Conservation (phyloP, 2,797 vertebrate genomes). For the Chelon auratus region DNA sequence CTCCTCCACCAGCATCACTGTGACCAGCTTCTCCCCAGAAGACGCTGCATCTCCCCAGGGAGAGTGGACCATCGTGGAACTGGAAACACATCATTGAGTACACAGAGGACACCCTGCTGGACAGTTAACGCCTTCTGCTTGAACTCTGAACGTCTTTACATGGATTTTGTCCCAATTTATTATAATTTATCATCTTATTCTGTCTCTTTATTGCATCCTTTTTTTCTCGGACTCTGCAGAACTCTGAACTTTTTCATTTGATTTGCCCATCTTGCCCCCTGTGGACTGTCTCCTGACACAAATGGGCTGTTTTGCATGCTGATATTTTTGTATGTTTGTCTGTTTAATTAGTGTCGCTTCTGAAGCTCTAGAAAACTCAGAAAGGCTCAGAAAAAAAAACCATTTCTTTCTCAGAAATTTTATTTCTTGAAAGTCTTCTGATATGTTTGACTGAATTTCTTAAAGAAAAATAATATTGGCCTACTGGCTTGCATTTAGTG, state of each 20-base stretch:
- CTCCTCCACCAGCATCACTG: constrained; percentile 94
- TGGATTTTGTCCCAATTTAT: constrained; percentile 64
- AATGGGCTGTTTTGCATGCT: constrained; percentile 80
- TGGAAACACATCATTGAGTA: constrained; percentile 97
- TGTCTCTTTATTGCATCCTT: constrained; percentile 10
- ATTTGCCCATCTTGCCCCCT: constrained; percentile 52
- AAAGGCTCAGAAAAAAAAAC: constrained; percentile 37
- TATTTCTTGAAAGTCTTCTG: constrained; percentile 53
- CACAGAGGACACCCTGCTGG: constrained; percentile 37
- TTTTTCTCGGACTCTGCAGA: constrained; percentile 37
- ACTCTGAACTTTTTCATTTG: constrained; percentile 51
- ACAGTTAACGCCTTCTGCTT: constrained; percentile 43
- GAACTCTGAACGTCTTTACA: constrained; percentile 23
- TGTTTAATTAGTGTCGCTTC: constrained; percentile 77
- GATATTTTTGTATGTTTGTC: constrained; percentile 80
- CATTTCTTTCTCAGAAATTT: constrained; percentile 52
- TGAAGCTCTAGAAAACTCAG: constrained; percentile 53
- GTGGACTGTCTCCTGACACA: constrained; percentile 60
- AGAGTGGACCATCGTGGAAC: constrained; percentile 98
- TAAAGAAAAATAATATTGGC: constrained; percentile 66
- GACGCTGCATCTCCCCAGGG: constrained; percentile 96
- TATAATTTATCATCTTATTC: constrained; percentile 35
- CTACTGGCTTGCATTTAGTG: constrained; percentile 77
- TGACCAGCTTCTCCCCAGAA: constrained; percentile 97
- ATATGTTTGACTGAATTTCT: constrained; percentile 70